Base-by-base conservation (phyloP, 2,797 vertebrate genomes). In the Pteropus rufus region DNA sequence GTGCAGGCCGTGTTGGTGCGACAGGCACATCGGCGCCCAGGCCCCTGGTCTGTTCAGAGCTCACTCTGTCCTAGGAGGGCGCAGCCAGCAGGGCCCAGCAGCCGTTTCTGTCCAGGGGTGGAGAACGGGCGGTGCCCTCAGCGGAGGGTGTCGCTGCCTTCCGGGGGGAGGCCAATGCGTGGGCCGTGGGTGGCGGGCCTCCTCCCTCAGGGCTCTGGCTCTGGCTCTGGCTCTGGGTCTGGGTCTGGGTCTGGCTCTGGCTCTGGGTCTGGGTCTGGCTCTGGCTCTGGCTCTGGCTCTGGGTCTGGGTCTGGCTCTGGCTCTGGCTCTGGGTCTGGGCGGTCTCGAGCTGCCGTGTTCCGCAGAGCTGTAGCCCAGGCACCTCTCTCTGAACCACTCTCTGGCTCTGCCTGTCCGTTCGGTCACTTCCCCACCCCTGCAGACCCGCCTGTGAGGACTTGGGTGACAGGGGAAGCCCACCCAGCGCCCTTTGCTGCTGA, bases 41-140 rank as follows among this genome's bases (percentile, higher is more conserved):
- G 36, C 65, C 29, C 21, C 73, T 31, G 5, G 24, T n/a, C 54
- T 23, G 26, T 52, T 12, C 44, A 41, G 46, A 10, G 4, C 4
- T 11, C 56, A 19, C 21, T 86, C 73, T 79, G 81, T 24, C 81
- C 31, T 19, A 10, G 5, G 24, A 64, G 12, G 46, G 12, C 3
- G 46, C 46, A 15, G 14, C 46, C 46, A 14, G 46, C 46, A 49
- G 46, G 46, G 46, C 46, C 44, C 14, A 2, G 46, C 46, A 4
- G 70, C 64, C 16, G 46, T 29, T 2, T 9, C 19, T 10, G 56
- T 18, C 52, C 0, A 0, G 24, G 39, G 26, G 19, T 39, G 1
- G 18, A 36, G 41, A 46, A 39, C 41, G 0, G 6, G 1, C 0
- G 4, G 1, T 23, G 41, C 18, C 14, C n/a, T 65, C 8, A 9